Evolutionary conservation across 1,140 invertebrate genomes (phyloP), one percentile per base, ranked within the genome.

Genomic region (Neomicropteryx cornuta): DNA sequence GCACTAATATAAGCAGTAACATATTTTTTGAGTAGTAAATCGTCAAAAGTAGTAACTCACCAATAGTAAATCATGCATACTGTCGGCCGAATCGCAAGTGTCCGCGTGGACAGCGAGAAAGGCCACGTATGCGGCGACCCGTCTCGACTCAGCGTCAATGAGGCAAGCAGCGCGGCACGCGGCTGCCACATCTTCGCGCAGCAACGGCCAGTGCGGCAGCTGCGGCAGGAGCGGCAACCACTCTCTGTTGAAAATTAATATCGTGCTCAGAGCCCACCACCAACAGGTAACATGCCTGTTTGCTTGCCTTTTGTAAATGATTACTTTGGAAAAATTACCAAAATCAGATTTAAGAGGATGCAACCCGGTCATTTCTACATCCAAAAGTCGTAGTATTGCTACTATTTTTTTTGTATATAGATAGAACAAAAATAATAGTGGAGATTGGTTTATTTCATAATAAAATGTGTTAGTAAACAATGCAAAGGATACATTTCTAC

Each of bases 51-150:
- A 27, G 23, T 27, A 13, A 33, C 58, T 49, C 8, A 65, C 62
- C 29, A 62, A 52, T 24, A 58, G 59, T 6, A 66, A 50, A 4
- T 62, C 59, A 3, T 55, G 54, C 32, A 59, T 52, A 34, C 62
- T 73, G 1, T 78, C 63, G 5, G 76, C 70, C 1, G 49, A 43
- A 10, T 43, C 31, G 41, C 35, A 44, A 50, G 80, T 76, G 1
- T 70, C 58, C 1, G 81, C 81, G 61, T 90, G 81, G 1, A 72
- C 62, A 0, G 88, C 77, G 8, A 96, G 71, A 60, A 92, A 95
- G 17, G 76, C 73, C 17, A 96, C 81, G 57, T 96, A 96, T n/a
- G 81, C 80, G 39, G 83, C 83, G n/a, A 97, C 77, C 33, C 88
- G 70, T 5, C 71, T 61, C 0, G 88, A 85, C 52, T 85, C 81